Conservation (phyloP, 2,888 invertebrate genomes). For the Cantharis lateralis region DNA sequence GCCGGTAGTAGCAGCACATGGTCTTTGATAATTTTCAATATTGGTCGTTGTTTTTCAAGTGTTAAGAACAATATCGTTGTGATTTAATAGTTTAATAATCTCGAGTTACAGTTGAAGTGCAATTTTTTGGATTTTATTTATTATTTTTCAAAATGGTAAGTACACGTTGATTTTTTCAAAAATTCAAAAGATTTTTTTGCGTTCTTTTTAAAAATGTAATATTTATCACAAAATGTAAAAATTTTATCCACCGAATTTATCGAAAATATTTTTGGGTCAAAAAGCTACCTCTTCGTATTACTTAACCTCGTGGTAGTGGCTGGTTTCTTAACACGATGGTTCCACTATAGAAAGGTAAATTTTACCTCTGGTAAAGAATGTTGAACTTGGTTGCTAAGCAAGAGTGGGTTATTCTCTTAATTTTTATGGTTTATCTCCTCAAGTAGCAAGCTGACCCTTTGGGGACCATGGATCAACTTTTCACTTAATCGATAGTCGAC, state of each 20-base stretch:
- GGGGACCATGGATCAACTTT: background rate
- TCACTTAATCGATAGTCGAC: background rate
- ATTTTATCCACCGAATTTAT: too few species aligned
- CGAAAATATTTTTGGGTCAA: background rate
- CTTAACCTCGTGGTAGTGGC: background rate
- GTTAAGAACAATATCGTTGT: background rate
- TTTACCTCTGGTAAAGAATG: conserved; percentile 20
- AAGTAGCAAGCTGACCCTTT: background rate
- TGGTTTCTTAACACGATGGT: background rate
- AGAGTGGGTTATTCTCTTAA: conserved; percentile 20
- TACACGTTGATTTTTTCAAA: background rate
- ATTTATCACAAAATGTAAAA: too few species aligned
- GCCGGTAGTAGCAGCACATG: conserved; percentile 22
- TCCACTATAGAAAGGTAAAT: conserved; percentile 18
- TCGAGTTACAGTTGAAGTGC: background rate
- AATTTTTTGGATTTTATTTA: background rate
- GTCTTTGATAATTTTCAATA: conserved; percentile 11
- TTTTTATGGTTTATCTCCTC: background rate
- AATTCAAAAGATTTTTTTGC: background rate
- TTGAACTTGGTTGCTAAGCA: conserved; percentile 25
- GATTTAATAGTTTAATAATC: background rate
- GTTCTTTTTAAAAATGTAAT: too few species aligned
- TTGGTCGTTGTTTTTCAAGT: background rate
- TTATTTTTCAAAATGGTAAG: background rate
- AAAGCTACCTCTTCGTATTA: background rate